Base-by-base conservation (phyloP, 2,113 vertebrate species). In the Apodemus speciosus region DNA sequence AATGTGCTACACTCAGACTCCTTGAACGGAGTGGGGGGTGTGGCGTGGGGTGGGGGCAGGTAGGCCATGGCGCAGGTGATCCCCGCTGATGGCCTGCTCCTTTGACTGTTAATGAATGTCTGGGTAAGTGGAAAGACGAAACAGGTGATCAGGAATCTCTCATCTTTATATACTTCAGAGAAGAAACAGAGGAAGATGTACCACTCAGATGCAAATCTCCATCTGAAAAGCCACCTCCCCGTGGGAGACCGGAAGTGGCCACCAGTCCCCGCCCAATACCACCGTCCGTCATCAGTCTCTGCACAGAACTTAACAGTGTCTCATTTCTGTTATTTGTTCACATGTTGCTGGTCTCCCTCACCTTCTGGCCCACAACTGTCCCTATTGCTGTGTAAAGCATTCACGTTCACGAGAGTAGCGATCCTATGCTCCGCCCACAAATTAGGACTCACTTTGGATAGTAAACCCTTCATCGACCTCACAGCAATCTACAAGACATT, bases 261-360 rank as follows among this genome's bases (percentile, higher is more conserved):
- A 21, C 30, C 30, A 30, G 84, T 79, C 62, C 11, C 53, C 13
- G 9, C 1, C 71, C 43, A 32, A 0, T 16, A 1, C 30, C 14
- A 20, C 15, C 1, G 2, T 68, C 49, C 8, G 16, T 23, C 4
- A 21, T 23, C 4, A 2, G 35, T 43, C 76, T 64, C 72, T 88
- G 46, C 60, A 11, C 0, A 11, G 40, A 6, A 0, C 25, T 77
- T 18, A 1, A 4, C 6, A 6, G 23, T 1, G 0, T 20, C 43
- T 0, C 4, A 5, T 20, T 40, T 84, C 32, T 40, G 35, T 76
- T 23, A 32, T 56, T 53, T 2, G 43, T 16, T 20, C 56, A 21
- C 69, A 64, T 79, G 21, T 18, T 0, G 25, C 51, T 73, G 40
- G 7, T 21, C 23, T 58, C 14, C 64, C 49, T 18, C 18, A 51